phyloP scores from a whole-genome alignment of 1,140 invertebrate genomes.

The Drosophila nasuta region DNA sequence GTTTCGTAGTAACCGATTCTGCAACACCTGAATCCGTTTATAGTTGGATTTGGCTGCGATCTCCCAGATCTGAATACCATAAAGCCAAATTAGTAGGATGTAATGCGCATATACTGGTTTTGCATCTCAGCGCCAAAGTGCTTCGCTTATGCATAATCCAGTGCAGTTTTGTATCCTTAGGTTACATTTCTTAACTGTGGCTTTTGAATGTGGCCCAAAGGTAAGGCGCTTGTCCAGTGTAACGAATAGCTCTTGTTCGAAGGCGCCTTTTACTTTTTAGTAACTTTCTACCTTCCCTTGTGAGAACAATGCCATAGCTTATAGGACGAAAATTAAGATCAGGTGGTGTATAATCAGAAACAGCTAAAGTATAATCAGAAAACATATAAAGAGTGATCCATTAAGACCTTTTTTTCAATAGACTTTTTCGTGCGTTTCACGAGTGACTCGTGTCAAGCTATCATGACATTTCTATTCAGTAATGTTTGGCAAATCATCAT shows the following conservation, averaged over 20 bases:
- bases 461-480: too few species aligned
- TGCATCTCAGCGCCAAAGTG: not conserved
- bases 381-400: slow-evolving; percentile 1
- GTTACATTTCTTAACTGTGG: not conserved
- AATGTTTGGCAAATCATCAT: too few species aligned
- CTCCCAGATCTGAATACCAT: not conserved
- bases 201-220: not conserved
- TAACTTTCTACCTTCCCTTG: not conserved
- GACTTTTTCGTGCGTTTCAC: too few species aligned
- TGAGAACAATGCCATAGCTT: not conserved
- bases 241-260: slow-evolving; percentile 19
- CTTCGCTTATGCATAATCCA: too few species aligned
- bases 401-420: too few species aligned
- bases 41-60: not conserved
- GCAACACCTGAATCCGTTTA: not conserved
- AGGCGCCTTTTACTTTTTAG: not conserved
- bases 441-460: too few species aligned
- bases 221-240: slow-evolving; percentile 9
- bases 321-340: not conserved
- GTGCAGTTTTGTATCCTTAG: not conserved
- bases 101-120: slow-evolving; percentile 3
- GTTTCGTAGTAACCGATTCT: not conserved
- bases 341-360: not conserved
- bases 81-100: not conserved
- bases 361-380: slow-evolving; percentile 14